These are phyloP conservation scores for Cyphomyrus discorhynchus DNA, from an alignment of 2,113 vertebrate genomes.

Conservation along the genomic window DNA sequence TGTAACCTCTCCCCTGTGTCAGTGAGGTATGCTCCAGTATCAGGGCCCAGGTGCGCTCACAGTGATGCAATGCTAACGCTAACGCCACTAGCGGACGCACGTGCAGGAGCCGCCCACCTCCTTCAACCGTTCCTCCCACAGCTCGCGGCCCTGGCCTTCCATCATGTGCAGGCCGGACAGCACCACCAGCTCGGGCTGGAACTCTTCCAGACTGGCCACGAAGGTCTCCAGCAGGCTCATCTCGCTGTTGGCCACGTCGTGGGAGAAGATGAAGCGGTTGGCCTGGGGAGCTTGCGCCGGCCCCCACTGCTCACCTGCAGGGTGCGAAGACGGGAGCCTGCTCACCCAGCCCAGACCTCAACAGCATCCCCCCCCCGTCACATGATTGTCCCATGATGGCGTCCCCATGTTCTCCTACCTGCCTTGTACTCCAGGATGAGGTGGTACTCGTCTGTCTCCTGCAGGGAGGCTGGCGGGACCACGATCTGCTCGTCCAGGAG, in stretches of 20 bases:
- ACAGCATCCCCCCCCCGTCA: neutral
- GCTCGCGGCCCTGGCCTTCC: conserved; percentile 81
- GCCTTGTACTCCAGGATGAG: conserved; percentile 94
- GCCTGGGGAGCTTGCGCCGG: conserved; percentile 73
- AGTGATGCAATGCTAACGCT: neutral
- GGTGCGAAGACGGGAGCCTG: conserved; percentile 25
- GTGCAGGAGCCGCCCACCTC: conserved; percentile 61
- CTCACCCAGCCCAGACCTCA: neutral
- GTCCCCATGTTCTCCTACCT: conserved; percentile 57
- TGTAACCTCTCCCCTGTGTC: neutral
- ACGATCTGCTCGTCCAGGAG: conserved; percentile 84
- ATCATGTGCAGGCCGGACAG: conserved; percentile 98
- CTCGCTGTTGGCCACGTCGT: conserved; percentile 84
- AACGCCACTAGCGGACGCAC: neutral
- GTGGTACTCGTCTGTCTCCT: conserved; percentile 87
- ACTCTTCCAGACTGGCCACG: conserved; percentile 86
- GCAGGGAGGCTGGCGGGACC: conserved; percentile 84
- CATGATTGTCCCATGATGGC: neutral
- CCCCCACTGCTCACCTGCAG: conserved; percentile 82
- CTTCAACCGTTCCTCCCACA: conserved; percentile 73
- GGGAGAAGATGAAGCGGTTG: conserved; percentile 97
- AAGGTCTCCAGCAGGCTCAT: conserved; percentile 87
- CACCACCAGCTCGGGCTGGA: conserved; percentile 85
- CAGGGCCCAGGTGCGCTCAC: neutral
- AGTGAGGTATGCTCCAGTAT: neutral